These are phyloP conservation scores for Epiblema foenella DNA, from an alignment of 2,888 invertebrate species.

Conservation along the genomic window DNA sequence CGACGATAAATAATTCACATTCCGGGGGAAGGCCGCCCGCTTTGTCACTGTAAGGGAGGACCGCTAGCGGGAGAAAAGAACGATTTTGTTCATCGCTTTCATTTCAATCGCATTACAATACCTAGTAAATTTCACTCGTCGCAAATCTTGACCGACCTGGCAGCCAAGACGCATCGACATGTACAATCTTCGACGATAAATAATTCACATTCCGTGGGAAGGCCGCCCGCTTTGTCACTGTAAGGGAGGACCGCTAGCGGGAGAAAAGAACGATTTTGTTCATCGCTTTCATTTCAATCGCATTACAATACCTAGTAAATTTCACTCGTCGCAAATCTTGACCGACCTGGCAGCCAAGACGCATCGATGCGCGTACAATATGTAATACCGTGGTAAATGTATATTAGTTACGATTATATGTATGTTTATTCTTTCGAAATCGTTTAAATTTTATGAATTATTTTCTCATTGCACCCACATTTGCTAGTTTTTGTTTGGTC, in stretches of 20 bases:
- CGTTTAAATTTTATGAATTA: too few species aligned
- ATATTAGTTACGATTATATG: too few species aligned
- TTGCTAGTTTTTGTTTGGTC: too few species aligned
- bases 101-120: background rate
- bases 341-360: too few species aligned
- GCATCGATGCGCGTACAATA: constrained; percentile 42
- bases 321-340: too few species aligned
- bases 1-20: constrained; percentile 43
- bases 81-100: background rate
- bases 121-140: too few species aligned
- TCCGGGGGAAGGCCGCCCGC: constrained; percentile 23
- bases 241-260: constrained; percentile 2
- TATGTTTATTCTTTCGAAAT: too few species aligned
- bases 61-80: background rate
- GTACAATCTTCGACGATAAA: constrained; percentile 41
- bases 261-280: background rate
- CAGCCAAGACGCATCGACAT: too few species aligned
- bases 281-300: background rate
- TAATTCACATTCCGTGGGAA: constrained; percentile 40
- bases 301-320: background rate
- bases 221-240: background rate
- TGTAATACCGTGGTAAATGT: too few species aligned
- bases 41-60: background rate
- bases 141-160: too few species aligned
- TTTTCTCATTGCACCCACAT: too few species aligned